Base-by-base conservation (phyloP, 2,888 invertebrate genomes). In the Aphidoletes aphidimyza region DNA sequence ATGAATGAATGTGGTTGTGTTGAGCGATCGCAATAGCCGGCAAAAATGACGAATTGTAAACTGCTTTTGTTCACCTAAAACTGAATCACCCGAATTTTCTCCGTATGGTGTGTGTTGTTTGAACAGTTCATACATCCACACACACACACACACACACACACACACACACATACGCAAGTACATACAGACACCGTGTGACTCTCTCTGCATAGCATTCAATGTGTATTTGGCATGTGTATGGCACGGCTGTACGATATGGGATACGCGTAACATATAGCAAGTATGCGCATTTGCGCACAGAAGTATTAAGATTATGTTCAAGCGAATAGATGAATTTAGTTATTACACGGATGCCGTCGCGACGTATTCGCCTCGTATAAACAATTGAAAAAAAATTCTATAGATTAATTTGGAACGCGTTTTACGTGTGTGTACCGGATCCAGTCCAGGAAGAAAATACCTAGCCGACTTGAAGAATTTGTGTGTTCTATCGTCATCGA, bases 1-100 rank as follows among this genome's bases (percentile, higher is more conserved):
- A 9, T 19, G 47, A 47, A 54, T 54, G 54, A 54, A 26, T 26
- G 3, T 22, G 22, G 2, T 54, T 26, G n/a, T n/a, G 2, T 0
- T n/a, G 22, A 2, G 22, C 22, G 22, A 17, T 2, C 22, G 26
- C 22, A 2, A 54, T 14, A 54, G 22, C 69, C 69, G 69, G 69
- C 69, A 2, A 14, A 69, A 69, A 2, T 47, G 30, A 69, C 14
- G 69, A 34, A 69, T 69, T 34, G 11, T 69, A 69, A n/a, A 69
- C 69, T 69, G 69, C 69, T 69, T 69, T 19, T 69, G 69, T 69
- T 69, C 69, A 69, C 54, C 54, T 54, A 54, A 54, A 54, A 69
- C 69, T 69, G 69, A 69, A 69, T 69, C 69, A 69, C 69, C 69
- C 54, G 54, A 54, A 54, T n/a, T n/a, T n/a, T n/a, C n/a, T n/a